These are phyloP conservation scores for Xylota segnis DNA, from an alignment of 2,888 invertebrate genomes.

Conservation along the genomic window DNA sequence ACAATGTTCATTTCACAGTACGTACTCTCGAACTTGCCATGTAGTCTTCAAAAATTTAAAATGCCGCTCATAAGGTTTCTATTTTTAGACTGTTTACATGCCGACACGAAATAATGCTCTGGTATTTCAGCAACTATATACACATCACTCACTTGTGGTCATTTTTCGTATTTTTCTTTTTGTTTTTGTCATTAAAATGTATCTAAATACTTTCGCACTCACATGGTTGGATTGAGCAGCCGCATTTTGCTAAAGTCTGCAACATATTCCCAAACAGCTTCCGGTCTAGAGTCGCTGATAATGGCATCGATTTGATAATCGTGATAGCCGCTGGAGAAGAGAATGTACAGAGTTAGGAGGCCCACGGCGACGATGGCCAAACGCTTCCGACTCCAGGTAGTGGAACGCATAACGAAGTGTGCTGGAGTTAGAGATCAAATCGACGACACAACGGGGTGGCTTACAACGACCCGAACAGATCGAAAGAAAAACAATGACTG, in stretches of 20 bases:
- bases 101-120: neutral
- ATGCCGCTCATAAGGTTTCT: constrained; percentile 44
- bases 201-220: constrained; percentile 81
- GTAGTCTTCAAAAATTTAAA: constrained; percentile 17
- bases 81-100: constrained; percentile 70
- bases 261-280: constrained; percentile 89
- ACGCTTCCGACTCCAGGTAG: constrained; percentile 62
- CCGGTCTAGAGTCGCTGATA: constrained; percentile 86
- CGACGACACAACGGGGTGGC: neutral
- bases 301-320: constrained; percentile 85
- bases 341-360: constrained; percentile 79
- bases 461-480: constrained; percentile 23
- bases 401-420: constrained; percentile 43
- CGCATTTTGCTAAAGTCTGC: constrained; percentile 91
- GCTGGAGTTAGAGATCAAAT: neutral
- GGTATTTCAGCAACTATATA: neutral
- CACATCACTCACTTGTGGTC: constrained; percentile 15
- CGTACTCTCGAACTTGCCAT: constrained; percentile 3
- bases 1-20: neutral
- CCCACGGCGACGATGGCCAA: constrained; percentile 27
- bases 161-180: neutral
- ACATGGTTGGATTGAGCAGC: constrained; percentile 90
- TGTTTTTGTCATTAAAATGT: constrained; percentile 9
- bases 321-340: constrained; percentile 82
- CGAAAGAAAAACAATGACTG: constrained; percentile 45